Percentiles rank a stretch among this genome's conserved stretches.
These are phyloP conservation scores for Oasisia sp. DNA, from an alignment of 2,888 invertebrate genomes.

Conservation along the genomic window DNA sequence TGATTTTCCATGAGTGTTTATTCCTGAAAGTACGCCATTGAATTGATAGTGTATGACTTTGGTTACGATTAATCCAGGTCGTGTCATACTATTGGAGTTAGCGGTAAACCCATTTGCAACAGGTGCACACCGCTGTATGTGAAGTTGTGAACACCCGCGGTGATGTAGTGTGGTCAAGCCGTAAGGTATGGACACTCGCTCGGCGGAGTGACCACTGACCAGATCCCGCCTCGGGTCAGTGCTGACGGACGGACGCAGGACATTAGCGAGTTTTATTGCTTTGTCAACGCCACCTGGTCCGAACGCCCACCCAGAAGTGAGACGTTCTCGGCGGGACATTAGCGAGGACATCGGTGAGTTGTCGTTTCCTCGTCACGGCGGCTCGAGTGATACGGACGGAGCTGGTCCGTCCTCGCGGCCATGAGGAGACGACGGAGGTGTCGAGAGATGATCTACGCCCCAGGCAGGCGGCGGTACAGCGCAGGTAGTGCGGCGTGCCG, in stretches of 20 bases:
- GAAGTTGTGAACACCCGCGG: not conserved
- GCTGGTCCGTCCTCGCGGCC: not conserved
- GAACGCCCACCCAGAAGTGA: not conserved
- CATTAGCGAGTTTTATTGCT: slow-evolving; percentile 5
- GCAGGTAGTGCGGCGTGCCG: not conserved
- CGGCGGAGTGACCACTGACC: not conserved
- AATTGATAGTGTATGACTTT: no score
- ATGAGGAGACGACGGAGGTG: not conserved
- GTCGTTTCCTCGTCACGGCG: not conserved
- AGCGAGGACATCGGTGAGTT: no score
- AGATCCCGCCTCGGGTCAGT: not conserved
- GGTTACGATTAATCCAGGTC: no score
- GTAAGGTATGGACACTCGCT: not conserved
- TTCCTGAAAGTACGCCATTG: no score
- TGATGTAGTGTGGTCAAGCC: not conserved
- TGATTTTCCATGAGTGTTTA: no score
- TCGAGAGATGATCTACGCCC: not conserved
- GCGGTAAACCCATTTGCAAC: no score
- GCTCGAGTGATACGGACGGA: not conserved
- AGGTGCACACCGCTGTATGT: not conserved
- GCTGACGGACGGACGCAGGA: not conserved
- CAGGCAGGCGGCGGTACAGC: not conserved
- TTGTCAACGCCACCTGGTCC: not conserved
- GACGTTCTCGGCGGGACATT: no score
- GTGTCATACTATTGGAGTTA: no score